These are phyloP conservation scores for Pithys albifrons DNA, from an alignment of 2,113 vertebrate species.

Conservation along the genomic window DNA sequence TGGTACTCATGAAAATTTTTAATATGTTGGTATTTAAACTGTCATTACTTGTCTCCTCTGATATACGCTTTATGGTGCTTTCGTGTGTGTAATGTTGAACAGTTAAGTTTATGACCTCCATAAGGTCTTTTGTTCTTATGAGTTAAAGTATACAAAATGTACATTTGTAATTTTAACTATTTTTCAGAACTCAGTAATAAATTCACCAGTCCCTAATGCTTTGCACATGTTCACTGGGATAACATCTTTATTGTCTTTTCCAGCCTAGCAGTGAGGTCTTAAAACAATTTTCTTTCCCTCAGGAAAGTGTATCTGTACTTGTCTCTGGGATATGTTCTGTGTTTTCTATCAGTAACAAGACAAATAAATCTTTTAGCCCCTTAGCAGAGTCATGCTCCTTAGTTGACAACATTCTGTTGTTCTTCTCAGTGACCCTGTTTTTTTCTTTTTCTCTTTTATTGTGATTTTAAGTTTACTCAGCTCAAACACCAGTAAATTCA, in stretches of 20 bases:
- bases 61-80: accelerated
- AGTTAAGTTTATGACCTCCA: background rate
- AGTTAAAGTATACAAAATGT: background rate
- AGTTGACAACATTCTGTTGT: background rate
- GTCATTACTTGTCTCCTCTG: background rate
- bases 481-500: background rate
- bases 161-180: background rate
- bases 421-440: background rate
- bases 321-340: background rate
- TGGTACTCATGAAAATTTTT: background rate
- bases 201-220: background rate
- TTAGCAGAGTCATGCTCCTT: background rate
- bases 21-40: background rate
- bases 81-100: background rate
- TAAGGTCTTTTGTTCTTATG: background rate
- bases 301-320: background rate
- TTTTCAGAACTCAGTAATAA: background rate
- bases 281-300: background rate
- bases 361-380: background rate
- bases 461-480: background rate
- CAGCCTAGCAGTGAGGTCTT: background rate
- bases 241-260: background rate
- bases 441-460: background rate
- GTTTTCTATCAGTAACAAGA: background rate
- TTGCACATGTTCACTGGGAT: background rate